A percentile compares a stretch with the other conserved stretches of the same genome.
Evolutionary conservation across 2,797 vertebrate species (phyloP).

Genomic region (Sebastes hubbsi): DNA sequence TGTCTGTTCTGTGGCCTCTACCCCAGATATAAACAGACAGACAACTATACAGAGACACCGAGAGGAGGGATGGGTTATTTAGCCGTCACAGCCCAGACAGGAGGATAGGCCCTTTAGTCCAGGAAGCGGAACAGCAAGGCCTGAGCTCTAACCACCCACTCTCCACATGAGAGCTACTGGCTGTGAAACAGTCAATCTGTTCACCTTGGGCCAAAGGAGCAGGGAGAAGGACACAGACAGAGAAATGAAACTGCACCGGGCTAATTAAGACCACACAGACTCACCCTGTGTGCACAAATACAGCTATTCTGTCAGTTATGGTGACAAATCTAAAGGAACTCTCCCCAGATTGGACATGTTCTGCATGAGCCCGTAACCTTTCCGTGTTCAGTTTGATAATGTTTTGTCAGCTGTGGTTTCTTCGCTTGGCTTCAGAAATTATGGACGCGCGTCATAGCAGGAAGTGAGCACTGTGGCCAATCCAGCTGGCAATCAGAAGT

Average conservation of each 20-base stretch:
- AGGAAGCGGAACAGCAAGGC: slow-evolving; percentile 34
- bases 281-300: not conserved
- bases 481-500: slow-evolving; percentile 8
- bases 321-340: not conserved
- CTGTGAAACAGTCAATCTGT: slow-evolving; percentile 48
- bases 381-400: not conserved
- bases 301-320: not conserved
- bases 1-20: not conserved
- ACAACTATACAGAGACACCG: not conserved
- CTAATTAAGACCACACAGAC: not conserved
- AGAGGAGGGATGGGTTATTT: slow-evolving; percentile 18
- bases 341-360: not conserved
- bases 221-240: not conserved
- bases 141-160: slow-evolving; percentile 36
- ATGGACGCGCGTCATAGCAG: not conserved
- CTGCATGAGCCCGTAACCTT: not conserved
- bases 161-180: slow-evolving; percentile 37
- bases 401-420: not conserved
- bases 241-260: not conserved
- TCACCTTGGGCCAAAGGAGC: slow-evolving; percentile 13
- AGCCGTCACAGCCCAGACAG: slow-evolving; percentile 28
- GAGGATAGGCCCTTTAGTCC: slow-evolving; percentile 20
- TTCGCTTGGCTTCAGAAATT: not conserved
- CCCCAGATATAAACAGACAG: not conserved
- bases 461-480: not conserved